These are phyloP conservation scores for Trachelipus rathkii DNA, from an alignment of 1,140 invertebrate genomes.

Conservation along the genomic window DNA sequence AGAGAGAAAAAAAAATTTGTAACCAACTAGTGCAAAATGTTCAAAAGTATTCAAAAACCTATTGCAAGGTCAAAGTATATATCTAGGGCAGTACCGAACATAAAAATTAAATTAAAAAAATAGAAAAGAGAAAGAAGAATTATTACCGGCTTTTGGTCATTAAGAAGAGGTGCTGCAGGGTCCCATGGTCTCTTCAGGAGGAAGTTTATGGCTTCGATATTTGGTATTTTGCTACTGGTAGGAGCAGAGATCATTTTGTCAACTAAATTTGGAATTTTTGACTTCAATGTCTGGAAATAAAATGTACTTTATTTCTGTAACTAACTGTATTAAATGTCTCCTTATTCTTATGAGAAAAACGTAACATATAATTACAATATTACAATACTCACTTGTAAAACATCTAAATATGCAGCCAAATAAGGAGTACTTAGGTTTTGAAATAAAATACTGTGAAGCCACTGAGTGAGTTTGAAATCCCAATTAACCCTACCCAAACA, in stretches of 20 bases:
- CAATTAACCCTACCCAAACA: slow-evolving; percentile 63
- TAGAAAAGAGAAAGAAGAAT: background rate
- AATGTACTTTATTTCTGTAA: too few species aligned
- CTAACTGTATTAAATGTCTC: too few species aligned
- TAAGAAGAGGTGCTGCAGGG: slow-evolving; percentile 59
- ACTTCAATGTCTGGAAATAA: slow-evolving; percentile 61
- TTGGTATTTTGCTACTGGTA: slow-evolving; percentile 43
- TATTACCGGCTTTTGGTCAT: slow-evolving; percentile 59
- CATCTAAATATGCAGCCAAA: slow-evolving; percentile 71
- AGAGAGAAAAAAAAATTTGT: too few species aligned
- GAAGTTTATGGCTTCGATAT: slow-evolving; percentile 60
- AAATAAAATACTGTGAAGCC: slow-evolving; percentile 70
- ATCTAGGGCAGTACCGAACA: too few species aligned
- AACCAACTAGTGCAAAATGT: too few species aligned
- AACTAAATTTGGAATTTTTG: slow-evolving; percentile 70
- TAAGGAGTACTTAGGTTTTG: slow-evolving; percentile 64
- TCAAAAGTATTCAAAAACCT: too few species aligned
- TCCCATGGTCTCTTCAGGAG: slow-evolving; percentile 74
- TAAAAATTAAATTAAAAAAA: too few species aligned
- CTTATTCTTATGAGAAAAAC: background rate
- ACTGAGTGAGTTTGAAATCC: slow-evolving; percentile 68
- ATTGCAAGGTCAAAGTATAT: too few species aligned
- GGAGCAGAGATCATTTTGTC: slow-evolving; percentile 64
- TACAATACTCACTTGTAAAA: slow-evolving; percentile 57
- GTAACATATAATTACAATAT: background rate